Evolutionary conservation across 2,113 vertebrate species (phyloP), one percentile per base, ranked within the genome.

Genomic region (Phrynosoma platyrhinos): DNA sequence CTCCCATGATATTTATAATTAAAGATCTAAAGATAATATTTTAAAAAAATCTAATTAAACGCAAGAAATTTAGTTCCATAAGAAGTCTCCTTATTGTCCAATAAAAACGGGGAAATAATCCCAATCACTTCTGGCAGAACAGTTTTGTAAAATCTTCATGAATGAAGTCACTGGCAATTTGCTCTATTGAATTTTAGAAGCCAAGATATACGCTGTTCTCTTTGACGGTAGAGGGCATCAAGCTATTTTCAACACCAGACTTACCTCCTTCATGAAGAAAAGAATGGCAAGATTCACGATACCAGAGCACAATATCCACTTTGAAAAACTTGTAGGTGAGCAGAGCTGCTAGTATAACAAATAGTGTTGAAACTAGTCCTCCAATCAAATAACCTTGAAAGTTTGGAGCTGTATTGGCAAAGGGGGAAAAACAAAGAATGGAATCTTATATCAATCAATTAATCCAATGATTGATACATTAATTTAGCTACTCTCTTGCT

Each of bases 281-380:
- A 89, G 90, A 90, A n/a, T 94, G 94, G 92, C 97, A 98, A 13
- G 88, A 93, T 80, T 94, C 96, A 80, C 99, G 96, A 93, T 97
- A 98, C 94, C 96, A 98, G 91, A 99, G 97, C 69, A 97, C 97
- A n/a, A 99, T 97, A 85, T 99, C 98, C 64, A 99, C 93, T 93
- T 98, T 98, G 94, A 98, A 99, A 87, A 96, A 68, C 85, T 96
- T 97, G 94, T 97, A 98, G 86, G 97, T 53, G 85, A 91, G 84
- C 21, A 98, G 78, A 74, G 86, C 92, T 83, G 87, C 80, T 53
- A 97, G 84, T 6, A 98, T 95, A 9, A 97, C 78, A 81, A 97
- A 62, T 0, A 88, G 85, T 82, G 97, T 27, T n/a, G 92, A 91
- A 68, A 95, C 83, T 66, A 98, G 94, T 85, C 96, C 76, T 25